Base-by-base conservation (phyloP, 2,113 vertebrate species). In the Sclerurus mexicanus region DNA sequence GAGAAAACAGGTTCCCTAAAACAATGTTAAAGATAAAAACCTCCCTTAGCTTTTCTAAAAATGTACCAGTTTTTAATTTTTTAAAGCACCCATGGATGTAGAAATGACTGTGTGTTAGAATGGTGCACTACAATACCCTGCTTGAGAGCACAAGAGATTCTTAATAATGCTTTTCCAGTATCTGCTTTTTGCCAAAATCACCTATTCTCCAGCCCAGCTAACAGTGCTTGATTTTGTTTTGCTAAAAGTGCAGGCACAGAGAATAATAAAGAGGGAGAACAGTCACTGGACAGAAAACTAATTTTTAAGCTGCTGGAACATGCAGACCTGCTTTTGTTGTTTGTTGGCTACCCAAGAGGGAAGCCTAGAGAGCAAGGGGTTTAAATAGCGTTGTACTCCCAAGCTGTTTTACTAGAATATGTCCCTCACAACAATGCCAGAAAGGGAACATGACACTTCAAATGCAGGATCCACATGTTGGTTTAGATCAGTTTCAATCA, bases 381-480 rank as follows among this genome's bases (percentile, higher is more conserved):
- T 49, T 49, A 49, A 24, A 49, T 24, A 49, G 23, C 7, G 23
- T 49, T 49, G 49, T 49, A 49, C 23, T 25, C 49, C 49, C 49
- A 25, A 21, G 23, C 21, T 66, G 24, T 18, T 14, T 49, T 35
- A 7, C 5, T 25, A 2, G 18, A 50, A 12, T 5, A 50, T 4
- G 8, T 19, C 20, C 39, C 67, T 63, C 20, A 55, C 47, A 46
- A 7, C 1, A 4, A 5, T 53, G 44, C 56, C 25, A 35, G 35
- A 64, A 53, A 35, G 16, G 68, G 62, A 40, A 80, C 14, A n/a
- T 24, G 12, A 4, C 10, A 3, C 8, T 16, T 14, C 4, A 10
- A 20, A 1, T 7, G 27, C 20, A 3, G 1, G 5, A 50, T 58
- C 12, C 13, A 8, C 7, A 11, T 10, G 4, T 1, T 16, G 7